These are phyloP conservation scores for Somateria mollissima DNA, from an alignment of 2,797 vertebrate species.

Conservation along the genomic window DNA sequence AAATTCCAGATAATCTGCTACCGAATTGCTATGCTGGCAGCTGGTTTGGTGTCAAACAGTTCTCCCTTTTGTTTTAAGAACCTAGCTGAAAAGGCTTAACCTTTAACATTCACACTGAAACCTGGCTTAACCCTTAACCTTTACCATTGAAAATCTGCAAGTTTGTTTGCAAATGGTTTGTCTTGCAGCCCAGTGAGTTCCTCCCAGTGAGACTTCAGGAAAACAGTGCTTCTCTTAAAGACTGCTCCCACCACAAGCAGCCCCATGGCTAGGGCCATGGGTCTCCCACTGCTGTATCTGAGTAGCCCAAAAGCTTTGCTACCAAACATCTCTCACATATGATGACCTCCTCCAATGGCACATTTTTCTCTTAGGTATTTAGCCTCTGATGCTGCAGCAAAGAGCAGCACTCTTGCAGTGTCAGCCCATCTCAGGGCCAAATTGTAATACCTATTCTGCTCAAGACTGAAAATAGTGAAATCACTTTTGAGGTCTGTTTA, in stretches of 20 bases:
- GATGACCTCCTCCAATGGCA: not conserved
- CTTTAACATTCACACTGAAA: not conserved
- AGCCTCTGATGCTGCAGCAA: not conserved
- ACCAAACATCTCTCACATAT: accelerated
- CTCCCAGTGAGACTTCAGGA: not conserved
- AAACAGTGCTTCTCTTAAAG: not conserved
- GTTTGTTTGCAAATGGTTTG: not conserved
- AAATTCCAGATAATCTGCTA: not conserved
- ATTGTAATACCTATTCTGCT: not conserved
- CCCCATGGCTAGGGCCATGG: accelerated
- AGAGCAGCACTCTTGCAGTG: not conserved
- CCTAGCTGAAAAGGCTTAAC: not conserved
- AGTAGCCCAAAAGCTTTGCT: not conserved
- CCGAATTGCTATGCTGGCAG: not conserved
- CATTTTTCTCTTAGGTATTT: not conserved
- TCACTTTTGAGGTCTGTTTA: not conserved
- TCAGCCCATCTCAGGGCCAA: not conserved
- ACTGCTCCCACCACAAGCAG: not conserved
- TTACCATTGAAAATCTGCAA: not conserved
- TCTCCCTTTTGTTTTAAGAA: not conserved
- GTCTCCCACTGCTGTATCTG: no score
- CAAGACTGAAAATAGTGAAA: not conserved
- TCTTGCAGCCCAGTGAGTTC: not conserved
- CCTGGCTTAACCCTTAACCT: not conserved
- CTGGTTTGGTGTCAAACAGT: not conserved